Percentiles rank a stretch among this genome's conserved stretches.
Conservation (phyloP, 2,797 vertebrate species). For the Hafferia zeledoni region DNA sequence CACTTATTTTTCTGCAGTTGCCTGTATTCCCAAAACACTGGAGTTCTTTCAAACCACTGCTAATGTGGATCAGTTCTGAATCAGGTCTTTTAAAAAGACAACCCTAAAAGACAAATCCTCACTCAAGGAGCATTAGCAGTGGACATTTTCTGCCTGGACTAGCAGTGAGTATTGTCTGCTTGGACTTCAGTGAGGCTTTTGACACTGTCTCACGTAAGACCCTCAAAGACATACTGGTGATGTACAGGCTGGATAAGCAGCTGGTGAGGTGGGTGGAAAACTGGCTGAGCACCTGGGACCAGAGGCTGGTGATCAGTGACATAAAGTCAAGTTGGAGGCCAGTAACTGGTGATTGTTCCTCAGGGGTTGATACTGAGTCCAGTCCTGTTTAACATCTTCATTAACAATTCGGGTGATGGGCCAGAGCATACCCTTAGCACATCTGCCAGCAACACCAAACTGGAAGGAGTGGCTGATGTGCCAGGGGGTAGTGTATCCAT, state of each 20-base stretch:
- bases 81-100: background rate
- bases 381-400: background rate
- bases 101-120: background rate
- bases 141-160: background rate
- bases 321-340: background rate
- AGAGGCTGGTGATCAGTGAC: background rate
- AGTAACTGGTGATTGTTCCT: background rate
- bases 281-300: background rate
- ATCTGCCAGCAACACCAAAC: background rate
- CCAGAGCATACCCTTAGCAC: background rate
- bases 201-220: background rate
- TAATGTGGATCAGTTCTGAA: background rate
- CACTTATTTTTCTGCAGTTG: background rate
- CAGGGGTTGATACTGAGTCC: background rate
- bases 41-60: background rate
- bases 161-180: background rate
- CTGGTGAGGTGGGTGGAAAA: background rate
- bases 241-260: background rate
- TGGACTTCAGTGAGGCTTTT: background rate
- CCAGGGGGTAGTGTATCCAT: background rate
- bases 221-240: background rate
- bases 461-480: background rate
- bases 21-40: background rate
- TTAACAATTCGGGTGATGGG: background rate
- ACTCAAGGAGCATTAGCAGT: background rate